Base-by-base conservation (phyloP, 2,888 invertebrate genomes). In the Pterostichus madidus region DNA sequence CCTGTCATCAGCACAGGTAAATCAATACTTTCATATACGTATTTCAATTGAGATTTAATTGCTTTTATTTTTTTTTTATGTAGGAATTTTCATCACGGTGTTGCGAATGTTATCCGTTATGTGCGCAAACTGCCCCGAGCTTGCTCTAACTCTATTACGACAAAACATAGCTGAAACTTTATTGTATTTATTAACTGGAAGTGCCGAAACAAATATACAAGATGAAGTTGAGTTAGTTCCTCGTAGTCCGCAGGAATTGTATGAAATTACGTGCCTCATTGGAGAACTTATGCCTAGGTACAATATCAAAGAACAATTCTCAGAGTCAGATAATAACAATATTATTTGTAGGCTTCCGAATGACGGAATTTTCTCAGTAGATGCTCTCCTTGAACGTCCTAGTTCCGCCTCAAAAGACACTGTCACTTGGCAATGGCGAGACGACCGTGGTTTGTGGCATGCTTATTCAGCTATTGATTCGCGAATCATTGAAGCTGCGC, bases 371-470 rank as follows among this genome's bases (percentile, higher is more conserved):
- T 99, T 99, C 91, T 93, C 96, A 73, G 98, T 99, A 83, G 99
- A 99, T 91, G 93, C 94, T 68, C 92, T 98, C 86, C 92, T 98
- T 84, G 96, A 96, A 89, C 92, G 95, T 52, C 95, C 96, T 53
- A 93, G 93, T 88, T 91, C 91, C 52, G 91, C 93, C 32, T 92
- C 94, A 6, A 90, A 94, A 87, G 95, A 96, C 88, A 94, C 95
- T 83, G 96, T 98, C 2, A 94, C 96, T 85, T 99, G 99, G 99
- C 98, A 98, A 90, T 99, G 99, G 99, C 93, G 97, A 79, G 99
- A 99, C 89, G 98, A 99, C 90, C 93, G 97, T 87, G 97, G 93
- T 84, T 91, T 98, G 91, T 97, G 95, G 95, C 98, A 98, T 89
- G 95, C 97, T 5, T 99, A 99, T 90, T 96, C 97, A 56, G 94